Conservation (phyloP, 2,888 invertebrate genomes). For the Phengaris alcon region DNA sequence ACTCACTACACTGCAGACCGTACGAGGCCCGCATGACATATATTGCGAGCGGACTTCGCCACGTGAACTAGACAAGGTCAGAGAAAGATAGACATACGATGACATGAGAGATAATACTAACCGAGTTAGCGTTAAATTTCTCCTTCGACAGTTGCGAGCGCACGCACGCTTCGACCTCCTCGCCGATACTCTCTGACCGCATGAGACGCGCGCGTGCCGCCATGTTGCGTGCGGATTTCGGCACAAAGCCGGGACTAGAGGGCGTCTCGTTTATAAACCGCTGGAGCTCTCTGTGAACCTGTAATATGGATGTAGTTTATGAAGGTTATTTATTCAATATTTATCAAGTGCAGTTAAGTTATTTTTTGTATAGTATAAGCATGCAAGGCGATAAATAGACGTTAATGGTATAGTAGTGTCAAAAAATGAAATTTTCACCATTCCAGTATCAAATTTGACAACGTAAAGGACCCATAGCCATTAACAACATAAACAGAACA, state of each 20-base stretch:
- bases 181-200: slow-evolving; percentile 61
- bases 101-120: slow-evolving; percentile 36
- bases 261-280: slow-evolving; percentile 75
- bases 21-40: not conserved
- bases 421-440: no score
- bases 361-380: not conserved
- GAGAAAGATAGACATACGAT: not conserved
- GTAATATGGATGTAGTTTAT: slow-evolving; percentile 34
- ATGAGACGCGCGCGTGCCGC: slow-evolving; percentile 43
- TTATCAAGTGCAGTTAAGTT: not conserved
- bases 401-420: not conserved
- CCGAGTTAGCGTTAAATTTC: slow-evolving; percentile 47
- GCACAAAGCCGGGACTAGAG: slow-evolving; percentile 23
- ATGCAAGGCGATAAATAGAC: not conserved
- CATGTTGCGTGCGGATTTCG: slow-evolving; percentile 38
- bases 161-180: slow-evolving; percentile 53
- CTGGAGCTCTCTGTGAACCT: slow-evolving; percentile 86
- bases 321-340: not conserved
- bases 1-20: no score
- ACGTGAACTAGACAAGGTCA: not conserved
- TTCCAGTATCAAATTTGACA: no score
- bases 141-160: slow-evolving; percentile 47
- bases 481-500: slow-evolving; percentile 1
- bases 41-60: not conserved
- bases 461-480: not conserved